Conservation (phyloP, 1,140 invertebrate species). For the Centruroides vittatus region DNA sequence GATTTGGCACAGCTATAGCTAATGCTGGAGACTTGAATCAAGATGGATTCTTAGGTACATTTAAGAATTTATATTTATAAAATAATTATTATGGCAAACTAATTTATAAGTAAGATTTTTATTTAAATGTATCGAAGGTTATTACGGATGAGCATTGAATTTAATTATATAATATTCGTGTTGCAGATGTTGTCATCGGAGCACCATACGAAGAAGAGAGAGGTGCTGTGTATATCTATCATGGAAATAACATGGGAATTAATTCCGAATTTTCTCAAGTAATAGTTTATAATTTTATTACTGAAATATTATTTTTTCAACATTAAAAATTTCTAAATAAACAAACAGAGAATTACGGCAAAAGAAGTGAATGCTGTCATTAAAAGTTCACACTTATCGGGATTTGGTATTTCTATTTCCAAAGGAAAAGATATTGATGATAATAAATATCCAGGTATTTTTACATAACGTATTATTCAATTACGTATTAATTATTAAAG, state of each 20-base stretch:
- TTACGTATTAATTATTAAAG: no score
- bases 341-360: slow-evolving; percentile 9
- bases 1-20: slow-evolving; percentile 33
- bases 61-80: neutral
- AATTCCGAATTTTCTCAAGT: slow-evolving; percentile 17
- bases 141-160: no score
- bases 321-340: no score
- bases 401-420: slow-evolving; percentile 26
- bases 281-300: neutral
- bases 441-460: slow-evolving; percentile 30
- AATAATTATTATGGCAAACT: no score
- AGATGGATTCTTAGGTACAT: slow-evolving; percentile 32
- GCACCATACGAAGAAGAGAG: slow-evolving; percentile 38
- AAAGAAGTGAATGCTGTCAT: neutral
- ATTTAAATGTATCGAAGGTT: no score
- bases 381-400: slow-evolving; percentile 8
- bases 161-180: neutral
- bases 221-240: slow-evolving; percentile 39
- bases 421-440: slow-evolving; percentile 26
- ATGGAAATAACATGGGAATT: slow-evolving; percentile 27
- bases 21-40: slow-evolving; percentile 32
- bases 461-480: no score
- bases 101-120: no score
- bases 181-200: slow-evolving; percentile 35
- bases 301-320: no score